Base-by-base conservation (phyloP, 2,888 invertebrate species). In the Callimorpha dominula region DNA sequence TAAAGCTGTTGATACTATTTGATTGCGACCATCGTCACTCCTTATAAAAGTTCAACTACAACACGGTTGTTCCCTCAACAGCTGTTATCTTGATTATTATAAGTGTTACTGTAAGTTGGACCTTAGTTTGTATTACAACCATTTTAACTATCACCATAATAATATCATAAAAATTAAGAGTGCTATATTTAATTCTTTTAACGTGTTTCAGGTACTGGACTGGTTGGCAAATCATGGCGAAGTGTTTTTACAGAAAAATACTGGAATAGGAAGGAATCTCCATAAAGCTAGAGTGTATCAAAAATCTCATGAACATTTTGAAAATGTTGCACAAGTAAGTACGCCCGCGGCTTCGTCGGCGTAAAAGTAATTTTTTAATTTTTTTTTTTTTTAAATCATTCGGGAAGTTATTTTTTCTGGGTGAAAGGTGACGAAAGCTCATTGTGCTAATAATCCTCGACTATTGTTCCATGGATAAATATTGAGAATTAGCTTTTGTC, bases 191-290 rank as follows among this genome's bases (percentile, higher is more conserved):
- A 52, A 66, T 17, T 66, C 12, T 17, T 15, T 42, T 42, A 8
- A 12, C 43, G 8, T 68, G 74, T 92, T 92, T 7, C 87, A 98
- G 98, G 99, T 99, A 66, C 95, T 99, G 76, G 99, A 99, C 89
- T 99, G 99, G 99, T 93, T 99, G 83, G 98, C 99, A 81, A 99
- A 99, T 92, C 99, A 99, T 88, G 99, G 99, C 31, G 99, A 99
- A 95, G 99, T 99, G 40, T 99, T 99, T 93, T 96, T 99, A 70
- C 97, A 98, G 86, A 99, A 99, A 91, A 99, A 99, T 92, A 98
- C 98, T n/a, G 99, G 99, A 67, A 98, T 99, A 79, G 99, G 99
- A 74, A 97, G 99, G 85, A 99, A 99, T 95, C 96, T 99, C 84
- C 98, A 99, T 91, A 98, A 99, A 93, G 99, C 99, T 64, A 97